Evolutionary conservation across 1,140 invertebrate genomes (phyloP), one percentile per base, ranked within the genome.

Genomic region (Leptoteleia sp.): DNA sequence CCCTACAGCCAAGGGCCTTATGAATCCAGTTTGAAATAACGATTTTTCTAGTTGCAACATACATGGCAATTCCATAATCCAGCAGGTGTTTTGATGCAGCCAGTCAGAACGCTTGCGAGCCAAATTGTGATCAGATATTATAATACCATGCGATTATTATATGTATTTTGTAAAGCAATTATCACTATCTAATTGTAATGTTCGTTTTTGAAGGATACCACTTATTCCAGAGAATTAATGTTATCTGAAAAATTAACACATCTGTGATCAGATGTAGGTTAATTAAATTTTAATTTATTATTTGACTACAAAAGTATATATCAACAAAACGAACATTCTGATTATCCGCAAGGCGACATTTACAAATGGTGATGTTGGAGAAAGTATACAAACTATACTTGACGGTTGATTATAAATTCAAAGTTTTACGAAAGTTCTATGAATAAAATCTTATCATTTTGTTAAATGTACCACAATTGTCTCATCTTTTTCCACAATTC

Each of bases 1-100:
- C 70, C 65, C 76, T 4, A 50, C 76, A 79, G 70, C 76, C 76
- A 79, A 65, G 76, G 13, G 76, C 47, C 62, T 75, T 71, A 67
- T 71, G 76, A 70, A 16, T 22, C 8, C 19, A 57, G 47, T 55
- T 62, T 31, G n/a, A 65, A 57, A 27, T 37, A 13, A 50, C 12
- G 22, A 45, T 31, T 70, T 80, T 76, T 57, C 47, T 76, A 80
- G 42, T 71, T 62, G 33, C 42, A 47, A 5, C 13, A 12, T 37
- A 52, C 25, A 50, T 27, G 16, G 43, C 29, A 50, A 40, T 54
- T 65, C 15, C 2, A 25, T 11, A 12, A 11, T 45, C 35, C 19
- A 59, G 6, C 19, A 65, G 67, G 43, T 16, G 13, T 12, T 72
- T 37, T 48, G 68, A 78, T 5, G 4, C 76, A 78, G 67, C 76